Conservation (phyloP, 2,797 vertebrate species). For the Phataginus tricuspis region DNA sequence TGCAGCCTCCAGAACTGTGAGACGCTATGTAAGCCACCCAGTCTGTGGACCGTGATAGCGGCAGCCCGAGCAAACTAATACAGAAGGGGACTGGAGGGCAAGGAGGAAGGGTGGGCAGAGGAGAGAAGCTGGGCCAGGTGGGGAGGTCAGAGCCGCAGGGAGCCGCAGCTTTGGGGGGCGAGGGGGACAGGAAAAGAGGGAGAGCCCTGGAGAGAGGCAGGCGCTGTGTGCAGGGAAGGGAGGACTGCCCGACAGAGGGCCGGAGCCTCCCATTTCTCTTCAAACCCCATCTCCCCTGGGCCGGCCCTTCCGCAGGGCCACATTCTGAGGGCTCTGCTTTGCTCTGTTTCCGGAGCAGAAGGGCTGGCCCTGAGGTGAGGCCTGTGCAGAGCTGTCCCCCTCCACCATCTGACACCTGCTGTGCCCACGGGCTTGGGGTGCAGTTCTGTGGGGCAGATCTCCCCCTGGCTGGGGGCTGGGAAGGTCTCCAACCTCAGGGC, state of each 20-base stretch:
- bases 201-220: neutral
- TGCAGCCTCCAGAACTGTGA: neutral
- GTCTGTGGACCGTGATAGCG: neutral
- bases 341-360: neutral
- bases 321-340: neutral
- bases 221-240: accelerated
- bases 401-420: slow-evolving; percentile 50
- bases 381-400: neutral
- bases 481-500: too few relatives aligned
- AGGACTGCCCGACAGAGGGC: neutral
- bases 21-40: neutral
- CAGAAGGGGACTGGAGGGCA: neutral
- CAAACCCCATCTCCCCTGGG: neutral
- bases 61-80: too few relatives aligned
- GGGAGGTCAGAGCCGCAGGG: too few relatives aligned
- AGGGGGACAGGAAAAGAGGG: neutral
- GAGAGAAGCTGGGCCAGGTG: too few relatives aligned
- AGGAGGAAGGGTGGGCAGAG: neutral
- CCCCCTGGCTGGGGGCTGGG: neutral
- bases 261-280: neutral
- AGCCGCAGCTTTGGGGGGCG: neutral
- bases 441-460: neutral
- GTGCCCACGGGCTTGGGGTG: neutral
- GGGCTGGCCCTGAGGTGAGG: neutral
- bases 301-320: neutral